phyloP scores from a whole-genome alignment of 2,888 invertebrate genomes.

The Thymelicus lineola region DNA sequence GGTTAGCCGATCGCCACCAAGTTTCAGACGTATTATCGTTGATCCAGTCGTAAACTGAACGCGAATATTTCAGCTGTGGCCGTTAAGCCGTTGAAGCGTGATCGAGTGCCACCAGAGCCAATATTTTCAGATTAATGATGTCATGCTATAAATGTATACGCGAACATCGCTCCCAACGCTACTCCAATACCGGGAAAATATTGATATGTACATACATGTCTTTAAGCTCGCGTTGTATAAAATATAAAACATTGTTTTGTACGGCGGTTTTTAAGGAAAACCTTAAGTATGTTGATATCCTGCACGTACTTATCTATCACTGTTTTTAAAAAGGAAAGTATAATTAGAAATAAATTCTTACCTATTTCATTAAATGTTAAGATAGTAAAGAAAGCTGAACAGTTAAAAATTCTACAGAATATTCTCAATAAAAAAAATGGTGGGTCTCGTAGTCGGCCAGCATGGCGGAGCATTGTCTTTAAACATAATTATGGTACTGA shows the following conservation, averaged over 20 bases:
- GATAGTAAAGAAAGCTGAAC: too few relatives aligned
- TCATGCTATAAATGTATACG: constrained; percentile 26
- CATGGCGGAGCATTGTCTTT: too few relatives aligned
- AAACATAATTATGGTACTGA: too few relatives aligned
- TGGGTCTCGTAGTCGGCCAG: too few relatives aligned
- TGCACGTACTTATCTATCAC: too few relatives aligned
- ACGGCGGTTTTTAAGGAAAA: too few relatives aligned
- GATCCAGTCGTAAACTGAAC: constrained; percentile 28
- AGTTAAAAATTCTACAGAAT: too few relatives aligned
- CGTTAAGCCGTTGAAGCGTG: constrained; percentile 34
- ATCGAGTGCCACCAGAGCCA: constrained; percentile 29
- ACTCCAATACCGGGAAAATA: constrained; percentile 6
- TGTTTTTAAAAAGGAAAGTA: too few relatives aligned
- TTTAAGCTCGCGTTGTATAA: background rate
- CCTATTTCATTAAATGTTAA: too few relatives aligned
- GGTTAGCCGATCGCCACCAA: constrained; percentile 1
- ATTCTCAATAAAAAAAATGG: too few relatives aligned
- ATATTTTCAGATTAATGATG: constrained; percentile 36
- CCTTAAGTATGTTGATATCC: too few relatives aligned
- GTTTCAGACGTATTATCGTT: constrained; percentile 1
- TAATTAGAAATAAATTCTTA: too few relatives aligned
- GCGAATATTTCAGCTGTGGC: constrained; percentile 27
- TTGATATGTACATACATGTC: background rate
- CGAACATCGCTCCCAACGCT: constrained; percentile 16
- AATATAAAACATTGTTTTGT: background rate